phyloP scores from a whole-genome alignment of 2,888 invertebrate species.

The Lydus trimaculatus region DNA sequence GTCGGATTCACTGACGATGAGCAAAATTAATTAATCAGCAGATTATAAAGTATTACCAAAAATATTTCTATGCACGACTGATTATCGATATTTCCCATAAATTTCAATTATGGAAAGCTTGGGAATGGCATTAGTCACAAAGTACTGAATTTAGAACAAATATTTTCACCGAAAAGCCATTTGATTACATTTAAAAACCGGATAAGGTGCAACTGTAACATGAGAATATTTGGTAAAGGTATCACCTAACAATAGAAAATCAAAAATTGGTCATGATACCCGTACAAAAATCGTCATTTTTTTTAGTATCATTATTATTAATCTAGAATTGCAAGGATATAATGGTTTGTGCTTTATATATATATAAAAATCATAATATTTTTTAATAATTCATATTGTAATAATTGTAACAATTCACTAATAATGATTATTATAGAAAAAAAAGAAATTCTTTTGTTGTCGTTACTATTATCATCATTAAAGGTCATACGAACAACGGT shows the following conservation, averaged over 20 bases:
- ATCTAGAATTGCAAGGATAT: too few species aligned
- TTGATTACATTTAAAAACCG: background rate
- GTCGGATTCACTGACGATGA: too few species aligned
- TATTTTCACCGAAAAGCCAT: background rate
- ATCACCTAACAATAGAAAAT: background rate
- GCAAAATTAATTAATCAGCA: too few species aligned
- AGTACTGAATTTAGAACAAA: background rate
- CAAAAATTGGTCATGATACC: background rate
- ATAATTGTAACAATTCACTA: background rate
- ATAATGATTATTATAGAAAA: background rate
- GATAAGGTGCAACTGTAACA: background rate
- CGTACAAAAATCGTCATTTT: background rate
- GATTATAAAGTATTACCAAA: too few species aligned
- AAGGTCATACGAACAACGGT: conserved; percentile 13
- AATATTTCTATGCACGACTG: too few species aligned
- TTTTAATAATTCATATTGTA: background rate
- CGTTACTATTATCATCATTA: background rate
- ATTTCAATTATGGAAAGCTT: too few species aligned
- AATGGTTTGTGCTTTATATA: too few species aligned
- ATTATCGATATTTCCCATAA: too few species aligned
- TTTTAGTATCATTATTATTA: background rate
- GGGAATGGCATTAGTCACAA: background rate
- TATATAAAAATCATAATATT: background rate
- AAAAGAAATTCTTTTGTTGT: conserved; percentile 10
- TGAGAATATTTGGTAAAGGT: background rate